These are phyloP conservation scores for Madoqua kirkii DNA, from an alignment of 2,113 vertebrate species.

Conservation along the genomic window DNA sequence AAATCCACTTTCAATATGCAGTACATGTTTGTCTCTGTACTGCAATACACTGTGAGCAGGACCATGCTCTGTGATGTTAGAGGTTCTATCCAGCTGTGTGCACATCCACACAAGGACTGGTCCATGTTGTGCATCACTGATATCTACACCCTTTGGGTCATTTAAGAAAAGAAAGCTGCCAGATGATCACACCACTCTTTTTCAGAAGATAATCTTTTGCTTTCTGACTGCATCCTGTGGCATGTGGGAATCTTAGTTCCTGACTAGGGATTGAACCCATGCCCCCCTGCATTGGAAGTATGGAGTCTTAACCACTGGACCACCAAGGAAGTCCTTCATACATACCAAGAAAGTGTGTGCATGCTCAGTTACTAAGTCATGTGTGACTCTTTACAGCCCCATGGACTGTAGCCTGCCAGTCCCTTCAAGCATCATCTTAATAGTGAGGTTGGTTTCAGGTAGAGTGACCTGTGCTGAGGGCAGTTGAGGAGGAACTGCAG, in stretches of 20 bases:
- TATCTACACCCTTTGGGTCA: background rate
- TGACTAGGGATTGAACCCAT: background rate
- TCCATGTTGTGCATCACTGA: background rate
- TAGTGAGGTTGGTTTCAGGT: background rate
- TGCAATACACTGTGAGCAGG: background rate
- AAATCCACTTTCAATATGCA: background rate
- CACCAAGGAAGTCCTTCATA: background rate
- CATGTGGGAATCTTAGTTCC: background rate
- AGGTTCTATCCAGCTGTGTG: background rate
- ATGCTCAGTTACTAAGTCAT: background rate
- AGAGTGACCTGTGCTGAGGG: background rate
- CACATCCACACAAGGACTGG: background rate
- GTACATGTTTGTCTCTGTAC: background rate
- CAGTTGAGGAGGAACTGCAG: background rate
- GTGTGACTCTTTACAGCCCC: background rate
- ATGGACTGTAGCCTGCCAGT: background rate
- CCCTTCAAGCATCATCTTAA: background rate
- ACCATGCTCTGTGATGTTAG: background rate
- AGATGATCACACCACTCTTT: background rate
- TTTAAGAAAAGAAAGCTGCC: background rate
- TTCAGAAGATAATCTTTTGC: background rate
- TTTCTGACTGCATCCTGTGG: background rate
- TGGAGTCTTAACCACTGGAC: background rate
- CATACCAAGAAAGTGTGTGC: accelerated
- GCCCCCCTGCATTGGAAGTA: background rate